phyloP scores from a whole-genome alignment of 2,888 invertebrate species.

The Lysandra bellargus region DNA sequence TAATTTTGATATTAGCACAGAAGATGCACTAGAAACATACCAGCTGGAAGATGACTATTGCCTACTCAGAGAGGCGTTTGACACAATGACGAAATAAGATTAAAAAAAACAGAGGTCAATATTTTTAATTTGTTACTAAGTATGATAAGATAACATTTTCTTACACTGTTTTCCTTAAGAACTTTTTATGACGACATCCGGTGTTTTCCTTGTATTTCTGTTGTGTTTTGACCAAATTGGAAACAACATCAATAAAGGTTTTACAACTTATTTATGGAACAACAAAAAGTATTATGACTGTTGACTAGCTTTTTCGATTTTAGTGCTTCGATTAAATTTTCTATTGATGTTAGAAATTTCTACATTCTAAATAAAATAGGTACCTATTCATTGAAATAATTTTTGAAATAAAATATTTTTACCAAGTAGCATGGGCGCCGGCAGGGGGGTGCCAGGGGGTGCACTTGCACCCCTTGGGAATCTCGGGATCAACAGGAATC shows the following conservation, averaged over 20 bases:
- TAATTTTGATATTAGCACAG: too few relatives aligned
- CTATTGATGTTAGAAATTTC: too few relatives aligned
- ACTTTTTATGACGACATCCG: conserved; percentile 5
- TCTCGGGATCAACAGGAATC: too few relatives aligned
- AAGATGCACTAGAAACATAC: neutral
- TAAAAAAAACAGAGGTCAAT: neutral
- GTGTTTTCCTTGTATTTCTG: neutral
- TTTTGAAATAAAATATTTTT: too few relatives aligned
- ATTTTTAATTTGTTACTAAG: conserved; percentile 18
- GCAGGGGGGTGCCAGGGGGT: too few relatives aligned
- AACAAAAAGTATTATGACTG: neutral
- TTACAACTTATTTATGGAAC: neutral
- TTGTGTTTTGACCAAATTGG: neutral
- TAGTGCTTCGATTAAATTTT: neutral
- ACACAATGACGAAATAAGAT: conserved; percentile 3
- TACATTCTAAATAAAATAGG: too few relatives aligned
- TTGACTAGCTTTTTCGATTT: neutral
- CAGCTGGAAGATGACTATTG: neutral
- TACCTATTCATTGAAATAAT: too few relatives aligned
- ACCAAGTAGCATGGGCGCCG: too few relatives aligned
- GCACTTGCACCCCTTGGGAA: too few relatives aligned
- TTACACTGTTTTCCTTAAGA: neutral
- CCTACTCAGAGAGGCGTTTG: conserved; percentile 36
- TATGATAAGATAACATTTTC: conserved; percentile 1
- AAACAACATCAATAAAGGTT: conserved; percentile 15